Percentiles rank a stretch among this genome's conserved stretches.
Conservation (phyloP, 2,113 vertebrate genomes). For the Solenodon paradoxus region DNA sequence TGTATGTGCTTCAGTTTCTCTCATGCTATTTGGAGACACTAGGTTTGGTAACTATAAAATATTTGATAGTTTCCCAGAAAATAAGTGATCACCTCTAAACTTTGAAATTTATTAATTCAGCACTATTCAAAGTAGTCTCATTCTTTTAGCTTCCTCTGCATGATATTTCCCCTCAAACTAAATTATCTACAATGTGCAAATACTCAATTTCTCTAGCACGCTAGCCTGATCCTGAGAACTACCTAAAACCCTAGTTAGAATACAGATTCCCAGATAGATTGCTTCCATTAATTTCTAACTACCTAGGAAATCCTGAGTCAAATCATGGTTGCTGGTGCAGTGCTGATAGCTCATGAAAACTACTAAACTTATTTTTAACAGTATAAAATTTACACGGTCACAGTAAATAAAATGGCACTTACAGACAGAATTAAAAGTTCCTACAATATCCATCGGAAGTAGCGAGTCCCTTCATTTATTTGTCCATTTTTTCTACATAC, state of each 20-base stretch:
- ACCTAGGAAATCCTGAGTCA: neutral
- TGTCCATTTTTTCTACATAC: neutral
- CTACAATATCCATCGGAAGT: neutral
- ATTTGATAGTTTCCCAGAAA: constrained; percentile 13
- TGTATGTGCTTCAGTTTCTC: neutral
- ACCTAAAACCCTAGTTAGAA: neutral
- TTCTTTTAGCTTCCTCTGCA: neutral
- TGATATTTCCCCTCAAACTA: neutral
- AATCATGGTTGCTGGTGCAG: neutral
- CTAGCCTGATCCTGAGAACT: neutral
- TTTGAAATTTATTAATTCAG: neutral
- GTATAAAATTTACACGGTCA: neutral
- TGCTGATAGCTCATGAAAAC: neutral
- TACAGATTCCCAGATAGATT: neutral
- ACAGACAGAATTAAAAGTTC: neutral
- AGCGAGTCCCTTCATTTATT: neutral
- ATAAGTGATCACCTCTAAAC: neutral
- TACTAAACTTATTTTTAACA: constrained; percentile 1
- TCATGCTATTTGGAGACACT: neutral
- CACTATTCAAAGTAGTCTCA: constrained; percentile 4
- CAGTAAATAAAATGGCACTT: neutral
- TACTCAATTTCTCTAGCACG: neutral
- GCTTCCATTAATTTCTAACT: neutral
- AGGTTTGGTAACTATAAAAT: neutral
- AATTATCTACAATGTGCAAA: neutral